These are phyloP conservation scores for Drosophila kikkawai DNA, from an alignment of 1,140 invertebrate species.

Conservation along the genomic window DNA sequence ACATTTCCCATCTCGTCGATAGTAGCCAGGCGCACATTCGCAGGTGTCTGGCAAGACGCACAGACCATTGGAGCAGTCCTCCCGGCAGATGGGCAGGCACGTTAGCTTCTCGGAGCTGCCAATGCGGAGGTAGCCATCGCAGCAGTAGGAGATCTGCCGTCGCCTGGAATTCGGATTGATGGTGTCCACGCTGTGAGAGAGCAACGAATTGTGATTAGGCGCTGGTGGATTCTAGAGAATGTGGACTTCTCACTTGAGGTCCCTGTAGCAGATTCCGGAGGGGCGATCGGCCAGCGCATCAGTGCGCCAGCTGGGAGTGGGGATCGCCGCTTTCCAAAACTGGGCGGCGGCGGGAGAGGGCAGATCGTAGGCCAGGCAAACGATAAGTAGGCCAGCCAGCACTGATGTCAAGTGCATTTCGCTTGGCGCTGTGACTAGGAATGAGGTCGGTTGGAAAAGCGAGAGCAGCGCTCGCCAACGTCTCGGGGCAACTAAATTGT, in stretches of 20 bases:
- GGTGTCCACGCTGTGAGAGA: constrained; percentile 45
- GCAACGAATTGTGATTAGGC: not conserved
- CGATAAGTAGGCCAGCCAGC: constrained; percentile 41
- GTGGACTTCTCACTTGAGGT: not conserved
- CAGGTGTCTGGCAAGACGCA: constrained; percentile 86
- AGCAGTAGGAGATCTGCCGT: constrained; percentile 71
- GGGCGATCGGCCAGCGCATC: constrained; percentile 33
- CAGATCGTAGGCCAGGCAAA: constrained; percentile 25
- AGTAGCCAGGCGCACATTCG: constrained; percentile 81
- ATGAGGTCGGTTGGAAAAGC: constrained; percentile 24
- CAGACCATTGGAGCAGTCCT: constrained; percentile 86
- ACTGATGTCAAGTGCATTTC: constrained; percentile 48
- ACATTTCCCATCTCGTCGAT: constrained; percentile 34
- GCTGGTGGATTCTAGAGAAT: too few species aligned
- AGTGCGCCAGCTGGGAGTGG: constrained; percentile 12
- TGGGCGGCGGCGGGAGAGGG: constrained; percentile 29
- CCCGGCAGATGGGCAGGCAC: constrained; percentile 86
- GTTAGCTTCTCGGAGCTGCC: constrained; percentile 52
- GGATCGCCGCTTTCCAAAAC: constrained; percentile 44
- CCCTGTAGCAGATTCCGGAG: constrained; percentile 59
- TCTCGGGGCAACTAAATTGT: constrained; percentile 49
- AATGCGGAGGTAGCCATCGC: constrained; percentile 58
- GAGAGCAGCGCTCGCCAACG: constrained; percentile 22
- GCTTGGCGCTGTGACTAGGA: constrained; percentile 9
- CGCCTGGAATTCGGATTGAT: constrained; percentile 57